A percentile compares a stretch with the other conserved stretches of the same genome.
Evolutionary conservation across 2,113 vertebrate species (phyloP).

Genomic region (Amblyornis subalaris): DNA sequence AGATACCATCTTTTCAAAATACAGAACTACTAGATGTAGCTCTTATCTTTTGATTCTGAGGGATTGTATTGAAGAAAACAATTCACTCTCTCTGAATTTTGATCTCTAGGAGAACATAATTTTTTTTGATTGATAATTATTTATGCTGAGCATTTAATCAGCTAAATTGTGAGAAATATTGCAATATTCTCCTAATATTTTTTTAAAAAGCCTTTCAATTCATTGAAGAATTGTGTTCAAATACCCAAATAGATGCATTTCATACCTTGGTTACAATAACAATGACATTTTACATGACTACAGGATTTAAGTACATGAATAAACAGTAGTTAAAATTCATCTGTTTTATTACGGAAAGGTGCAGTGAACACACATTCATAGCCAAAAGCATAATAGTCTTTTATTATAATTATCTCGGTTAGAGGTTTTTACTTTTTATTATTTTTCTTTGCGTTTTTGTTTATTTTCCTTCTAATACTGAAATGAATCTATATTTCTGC

Average conservation of each 20-base stretch:
- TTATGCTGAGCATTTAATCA: background rate
- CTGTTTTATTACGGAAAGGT: background rate
- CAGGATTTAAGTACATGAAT: background rate
- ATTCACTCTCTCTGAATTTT: background rate
- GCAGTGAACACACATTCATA: background rate
- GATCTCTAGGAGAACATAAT: background rate
- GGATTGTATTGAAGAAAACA: background rate
- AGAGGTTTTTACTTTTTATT: background rate
- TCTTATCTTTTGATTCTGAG: background rate
- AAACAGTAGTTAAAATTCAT: background rate
- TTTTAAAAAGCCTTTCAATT: background rate
- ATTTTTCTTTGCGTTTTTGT: background rate
- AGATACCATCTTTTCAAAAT: background rate
- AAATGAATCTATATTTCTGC: background rate
- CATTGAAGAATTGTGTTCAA: background rate
- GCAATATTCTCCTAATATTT: background rate
- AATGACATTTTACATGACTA: background rate
- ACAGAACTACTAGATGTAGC: background rate
- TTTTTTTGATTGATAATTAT: background rate
- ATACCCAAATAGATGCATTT: background rate
- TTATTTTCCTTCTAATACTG: background rate
- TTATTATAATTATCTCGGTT: background rate
- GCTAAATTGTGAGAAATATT: background rate
- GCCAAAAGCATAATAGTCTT: background rate
- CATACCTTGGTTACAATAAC: background rate